Conservation (phyloP, 2,113 vertebrate genomes). For the Mirza zaza region DNA sequence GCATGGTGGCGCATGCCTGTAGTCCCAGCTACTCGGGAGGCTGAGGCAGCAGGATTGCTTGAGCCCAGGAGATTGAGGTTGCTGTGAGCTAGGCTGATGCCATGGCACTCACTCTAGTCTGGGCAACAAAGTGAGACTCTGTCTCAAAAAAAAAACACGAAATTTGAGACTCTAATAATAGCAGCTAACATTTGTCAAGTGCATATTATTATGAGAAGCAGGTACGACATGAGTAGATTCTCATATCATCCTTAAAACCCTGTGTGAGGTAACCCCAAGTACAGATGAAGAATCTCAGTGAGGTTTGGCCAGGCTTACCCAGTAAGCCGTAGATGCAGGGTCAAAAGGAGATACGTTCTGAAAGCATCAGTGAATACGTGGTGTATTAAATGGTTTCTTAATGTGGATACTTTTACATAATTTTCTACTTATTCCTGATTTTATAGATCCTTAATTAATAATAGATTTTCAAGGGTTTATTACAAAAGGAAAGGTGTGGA, state of each 20-base stretch:
- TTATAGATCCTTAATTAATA: background rate
- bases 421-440: background rate
- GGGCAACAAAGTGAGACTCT: too few species aligned
- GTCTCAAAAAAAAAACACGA: background rate
- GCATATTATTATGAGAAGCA: background rate
- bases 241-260: background rate
- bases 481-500: background rate
- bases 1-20: too few species aligned
- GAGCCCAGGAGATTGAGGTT: too few species aligned
- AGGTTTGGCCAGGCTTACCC: background rate
- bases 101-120: too few species aligned
- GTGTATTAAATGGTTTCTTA: background rate
- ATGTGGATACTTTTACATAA: background rate
- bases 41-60: too few species aligned
- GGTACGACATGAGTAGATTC: background rate
- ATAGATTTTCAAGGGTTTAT: background rate
- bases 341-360: background rate
- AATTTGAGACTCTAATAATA: background rate
- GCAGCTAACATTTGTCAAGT: background rate
- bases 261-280: background rate
- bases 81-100: too few species aligned
- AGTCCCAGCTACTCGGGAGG: too few species aligned
- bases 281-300: background rate
- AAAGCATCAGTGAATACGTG: background rate
- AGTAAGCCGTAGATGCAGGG: background rate